phyloP scores from a whole-genome alignment of 2,888 invertebrate genomes.

The Drosophila subsilvestris region DNA sequence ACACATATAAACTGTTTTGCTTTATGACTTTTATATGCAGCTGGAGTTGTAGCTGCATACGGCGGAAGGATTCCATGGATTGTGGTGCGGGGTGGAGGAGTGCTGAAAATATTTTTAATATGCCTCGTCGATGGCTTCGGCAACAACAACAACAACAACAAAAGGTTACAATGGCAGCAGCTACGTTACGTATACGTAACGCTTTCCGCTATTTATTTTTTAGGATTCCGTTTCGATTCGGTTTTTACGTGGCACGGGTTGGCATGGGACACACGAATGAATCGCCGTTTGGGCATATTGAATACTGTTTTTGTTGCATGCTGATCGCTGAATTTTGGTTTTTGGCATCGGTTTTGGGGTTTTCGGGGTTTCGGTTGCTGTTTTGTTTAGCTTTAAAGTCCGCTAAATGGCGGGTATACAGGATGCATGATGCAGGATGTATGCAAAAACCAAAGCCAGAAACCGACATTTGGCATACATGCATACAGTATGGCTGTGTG shows the following conservation, averaged over 20 bases:
- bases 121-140: conserved; percentile 58
- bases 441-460: conserved; percentile 33
- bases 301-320: conserved; percentile 53
- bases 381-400: conserved; percentile 66
- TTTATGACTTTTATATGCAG: conserved; percentile 77
- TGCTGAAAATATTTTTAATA: conserved; percentile 77
- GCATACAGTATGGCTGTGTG: neutral
- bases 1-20: conserved; percentile 69
- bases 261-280: conserved; percentile 18
- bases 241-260: conserved; percentile 53
- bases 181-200: conserved; percentile 7
- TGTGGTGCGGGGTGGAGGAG: conserved; percentile 8
- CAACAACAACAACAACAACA: neutral
- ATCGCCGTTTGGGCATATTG: conserved; percentile 58
- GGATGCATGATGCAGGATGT: conserved; percentile 22
- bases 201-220: conserved; percentile 28
- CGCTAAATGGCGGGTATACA: conserved; percentile 51
- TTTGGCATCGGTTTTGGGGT: conserved; percentile 7
- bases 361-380: conserved; percentile 12
- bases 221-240: conserved; percentile 35
- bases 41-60: conserved; percentile 28
- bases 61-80: neutral
- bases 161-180: conserved; percentile 23
- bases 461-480: conserved; percentile 44
- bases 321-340: conserved; percentile 15